phyloP scores from a whole-genome alignment of 2,113 vertebrate genomes.

The Genyomyrus donnyi region DNA sequence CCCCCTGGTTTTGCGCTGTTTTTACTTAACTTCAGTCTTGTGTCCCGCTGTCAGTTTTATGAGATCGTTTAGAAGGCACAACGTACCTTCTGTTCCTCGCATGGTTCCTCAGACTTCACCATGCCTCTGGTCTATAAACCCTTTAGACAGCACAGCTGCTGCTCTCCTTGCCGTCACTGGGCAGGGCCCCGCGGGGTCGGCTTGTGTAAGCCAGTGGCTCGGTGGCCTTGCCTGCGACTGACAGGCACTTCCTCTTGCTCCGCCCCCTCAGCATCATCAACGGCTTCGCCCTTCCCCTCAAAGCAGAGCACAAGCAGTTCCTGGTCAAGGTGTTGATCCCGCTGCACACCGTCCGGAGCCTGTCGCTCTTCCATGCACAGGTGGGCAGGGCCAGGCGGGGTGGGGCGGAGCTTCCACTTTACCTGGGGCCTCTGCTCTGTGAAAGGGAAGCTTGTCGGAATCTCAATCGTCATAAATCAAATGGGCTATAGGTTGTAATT shows the following conservation, averaged over 20 bases:
- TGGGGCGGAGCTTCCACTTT: background rate
- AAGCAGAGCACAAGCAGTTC: constrained; percentile 98
- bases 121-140: background rate
- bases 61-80: background rate
- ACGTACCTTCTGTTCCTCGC: background rate
- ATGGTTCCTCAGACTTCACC: background rate
- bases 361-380: constrained; percentile 98
- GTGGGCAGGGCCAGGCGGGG: constrained; percentile 46
- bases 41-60: background rate
- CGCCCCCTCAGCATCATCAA: constrained; percentile 85
- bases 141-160: background rate
- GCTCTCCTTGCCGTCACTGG: background rate
- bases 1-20: background rate
- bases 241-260: background rate
- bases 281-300: constrained; percentile 97
- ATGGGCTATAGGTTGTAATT: background rate
- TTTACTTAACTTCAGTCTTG: background rate
- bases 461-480: background rate
- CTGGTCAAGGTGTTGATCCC: constrained; percentile 98
- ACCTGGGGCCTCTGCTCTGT: background rate
- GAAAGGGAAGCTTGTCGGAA: background rate
- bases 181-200: background rate
- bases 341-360: constrained; percentile 92
- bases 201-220: background rate
- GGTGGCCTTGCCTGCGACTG: background rate